Evolutionary conservation across 2,888 invertebrate genomes (phyloP), one percentile per base, ranked within the genome.

Genomic region (Crematogaster levior): DNA sequence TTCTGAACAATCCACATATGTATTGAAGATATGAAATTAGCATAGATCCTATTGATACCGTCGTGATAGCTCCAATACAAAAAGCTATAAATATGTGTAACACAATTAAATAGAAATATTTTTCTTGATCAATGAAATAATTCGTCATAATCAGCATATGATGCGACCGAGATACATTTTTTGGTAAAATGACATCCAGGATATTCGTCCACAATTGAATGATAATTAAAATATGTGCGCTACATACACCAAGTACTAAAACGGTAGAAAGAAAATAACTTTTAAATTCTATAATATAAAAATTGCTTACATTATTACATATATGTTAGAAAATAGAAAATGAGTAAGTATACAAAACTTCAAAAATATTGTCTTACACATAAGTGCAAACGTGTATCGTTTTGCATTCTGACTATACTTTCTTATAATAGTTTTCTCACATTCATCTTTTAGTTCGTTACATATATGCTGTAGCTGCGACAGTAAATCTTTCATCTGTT

Each of bases 111-210:
- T 75, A 63, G 12, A 10, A 40, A n/a, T 75, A 75, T 27, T 53
- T 75, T 40, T 75, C 53, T 75, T 65, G n/a, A 27, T 65, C 51
- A 3, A 75, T 7, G 21, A 75, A 65, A 9, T 65, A 65, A 9
- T 75, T 65, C 51, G 15, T n/a, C 5, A 6, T 34, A 34, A 34
- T 34, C 6, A 34, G 3, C 34, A 75, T 1, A 6, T 18, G 3
- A 12, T 4, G 18, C 9, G 12, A 3, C 3, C 12, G 27, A n/a
- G 66, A 66, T 21, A 9, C 18, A 0, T 66, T 77, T 43, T 1
- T 43, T 3, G 21, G 2, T 1, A 53, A 51, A 43, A 27, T 0
- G 18, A 61, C n/a, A 21, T 40, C 12, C 24, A 51, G 1, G n/a
- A 56, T 34, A 34, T 34, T 34, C 6, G 6, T 5, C 34, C 34